Evolutionary conservation across 64 coral and sea anemone species (phyloP).

Genomic region (Porites australiensis): DNA sequence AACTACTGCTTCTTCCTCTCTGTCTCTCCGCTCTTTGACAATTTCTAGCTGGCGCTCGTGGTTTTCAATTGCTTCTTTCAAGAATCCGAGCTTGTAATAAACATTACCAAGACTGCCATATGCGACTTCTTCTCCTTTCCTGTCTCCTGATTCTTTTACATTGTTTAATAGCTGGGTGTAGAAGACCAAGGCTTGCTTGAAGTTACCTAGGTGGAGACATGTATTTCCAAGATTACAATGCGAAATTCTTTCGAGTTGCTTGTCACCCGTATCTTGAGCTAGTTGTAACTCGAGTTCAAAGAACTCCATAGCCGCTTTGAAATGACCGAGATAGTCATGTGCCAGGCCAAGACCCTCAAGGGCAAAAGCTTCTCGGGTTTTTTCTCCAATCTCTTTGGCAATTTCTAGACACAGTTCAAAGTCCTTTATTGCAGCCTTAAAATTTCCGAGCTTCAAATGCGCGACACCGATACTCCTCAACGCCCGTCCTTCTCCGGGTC

Average conservation of each 20-base stretch:
- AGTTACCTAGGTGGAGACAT: no score
- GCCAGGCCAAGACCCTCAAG: background rate
- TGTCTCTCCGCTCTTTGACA: background rate
- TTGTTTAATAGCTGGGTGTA: no score
- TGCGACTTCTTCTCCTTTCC: no score
- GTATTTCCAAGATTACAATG: background rate
- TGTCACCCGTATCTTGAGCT: background rate
- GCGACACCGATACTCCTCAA: no score
- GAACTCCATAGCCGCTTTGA: background rate
- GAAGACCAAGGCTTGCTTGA: no score
- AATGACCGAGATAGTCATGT: conserved; percentile 5
- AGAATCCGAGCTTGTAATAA: background rate
- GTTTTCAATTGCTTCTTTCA: conserved; percentile 6
- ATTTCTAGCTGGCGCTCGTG: background rate
- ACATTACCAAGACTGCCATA: background rate
- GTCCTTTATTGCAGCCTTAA: no score
- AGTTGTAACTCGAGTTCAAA: background rate
- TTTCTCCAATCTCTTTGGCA: no score
- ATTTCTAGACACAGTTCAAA: no score
- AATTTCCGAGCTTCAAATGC: no score
- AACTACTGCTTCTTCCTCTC: background rate
- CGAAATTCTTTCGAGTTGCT: background rate
- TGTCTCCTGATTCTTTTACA: no score
- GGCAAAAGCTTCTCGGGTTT: no score
- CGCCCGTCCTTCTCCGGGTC: no score